phyloP scores from a whole-genome alignment of 2,888 invertebrate species.

The Mongoloraphidia duomilia region DNA sequence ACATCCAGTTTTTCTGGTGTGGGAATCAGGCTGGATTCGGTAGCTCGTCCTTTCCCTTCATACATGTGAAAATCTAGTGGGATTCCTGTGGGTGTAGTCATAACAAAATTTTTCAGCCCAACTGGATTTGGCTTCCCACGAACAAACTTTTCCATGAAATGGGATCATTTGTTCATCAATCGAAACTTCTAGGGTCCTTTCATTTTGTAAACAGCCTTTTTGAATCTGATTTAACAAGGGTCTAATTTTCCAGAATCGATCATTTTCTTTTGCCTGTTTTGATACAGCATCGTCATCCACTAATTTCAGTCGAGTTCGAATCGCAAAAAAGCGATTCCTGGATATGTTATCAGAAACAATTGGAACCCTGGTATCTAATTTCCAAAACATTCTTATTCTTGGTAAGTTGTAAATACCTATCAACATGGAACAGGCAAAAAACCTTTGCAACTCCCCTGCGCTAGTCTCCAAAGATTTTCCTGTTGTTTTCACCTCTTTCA shows the following conservation, averaged over 20 bases:
- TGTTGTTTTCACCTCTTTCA: no score
- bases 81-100: slow-evolving; percentile 15
- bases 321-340: no score
- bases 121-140: slow-evolving; percentile 15
- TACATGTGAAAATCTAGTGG: slow-evolving; percentile 17
- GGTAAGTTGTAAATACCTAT: no score
- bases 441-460: no score
- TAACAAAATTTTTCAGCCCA: slow-evolving; percentile 17
- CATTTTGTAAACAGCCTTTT: slow-evolving; percentile 8
- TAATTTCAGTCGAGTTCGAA: slow-evolving; percentile 1
- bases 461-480: no score
- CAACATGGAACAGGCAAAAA: no score
- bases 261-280: not conserved
- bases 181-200: slow-evolving; percentile 9
- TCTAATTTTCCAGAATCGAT: slow-evolving; percentile 13
- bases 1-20: slow-evolving; percentile 5
- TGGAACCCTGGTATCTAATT: no score
- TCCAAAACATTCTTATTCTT: no score
- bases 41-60: slow-evolving; percentile 12
- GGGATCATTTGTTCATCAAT: slow-evolving; percentile 19
- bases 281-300: no score
- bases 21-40: no score
- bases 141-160: slow-evolving; percentile 15
- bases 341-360: no score
- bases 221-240: slow-evolving; percentile 10